phyloP scores from a whole-genome alignment of 2,888 invertebrate genomes.

The Serrognathus titanus region DNA sequence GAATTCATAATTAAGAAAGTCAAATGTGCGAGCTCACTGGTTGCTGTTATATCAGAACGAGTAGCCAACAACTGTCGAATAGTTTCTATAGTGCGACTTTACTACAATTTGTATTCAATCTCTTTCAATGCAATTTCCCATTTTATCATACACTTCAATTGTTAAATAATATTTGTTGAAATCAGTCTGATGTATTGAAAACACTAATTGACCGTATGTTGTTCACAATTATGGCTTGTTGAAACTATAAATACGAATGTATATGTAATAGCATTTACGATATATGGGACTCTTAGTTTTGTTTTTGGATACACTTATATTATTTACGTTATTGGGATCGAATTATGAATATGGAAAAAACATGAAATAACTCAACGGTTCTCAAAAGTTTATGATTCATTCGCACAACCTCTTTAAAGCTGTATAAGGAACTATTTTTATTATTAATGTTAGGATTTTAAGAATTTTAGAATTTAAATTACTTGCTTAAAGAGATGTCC shows the following conservation, averaged over 20 bases:
- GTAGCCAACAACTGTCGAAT: background rate
- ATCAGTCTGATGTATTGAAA: background rate
- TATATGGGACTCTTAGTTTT: conserved; percentile 13
- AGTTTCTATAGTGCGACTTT: no score
- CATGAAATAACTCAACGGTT: no score
- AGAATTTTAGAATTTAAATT: no score
- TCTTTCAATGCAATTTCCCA: no score
- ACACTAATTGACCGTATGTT: conserved; percentile 19
- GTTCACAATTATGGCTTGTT: conserved; percentile 15
- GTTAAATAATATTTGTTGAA: background rate
- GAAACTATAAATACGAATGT: conserved; percentile 10
- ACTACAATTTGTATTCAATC: no score
- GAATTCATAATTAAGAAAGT: conserved; percentile 29
- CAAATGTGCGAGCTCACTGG: conserved; percentile 26
- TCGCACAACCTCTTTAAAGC: no score
- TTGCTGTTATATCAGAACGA: conserved; percentile 11
- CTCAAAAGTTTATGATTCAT: no score
- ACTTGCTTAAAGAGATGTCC: no score
- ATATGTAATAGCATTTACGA: conserved; percentile 9
- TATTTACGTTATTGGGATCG: background rate
- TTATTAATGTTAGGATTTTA: no score
- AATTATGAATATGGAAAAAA: no score
- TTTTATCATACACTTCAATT: background rate
- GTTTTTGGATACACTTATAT: conserved; percentile 13
- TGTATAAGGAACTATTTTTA: no score